Percentiles rank a stretch among this genome's conserved stretches.
These are phyloP conservation scores for Bedellia somnulentella DNA, from an alignment of 2,888 invertebrate species.

Conservation along the genomic window DNA sequence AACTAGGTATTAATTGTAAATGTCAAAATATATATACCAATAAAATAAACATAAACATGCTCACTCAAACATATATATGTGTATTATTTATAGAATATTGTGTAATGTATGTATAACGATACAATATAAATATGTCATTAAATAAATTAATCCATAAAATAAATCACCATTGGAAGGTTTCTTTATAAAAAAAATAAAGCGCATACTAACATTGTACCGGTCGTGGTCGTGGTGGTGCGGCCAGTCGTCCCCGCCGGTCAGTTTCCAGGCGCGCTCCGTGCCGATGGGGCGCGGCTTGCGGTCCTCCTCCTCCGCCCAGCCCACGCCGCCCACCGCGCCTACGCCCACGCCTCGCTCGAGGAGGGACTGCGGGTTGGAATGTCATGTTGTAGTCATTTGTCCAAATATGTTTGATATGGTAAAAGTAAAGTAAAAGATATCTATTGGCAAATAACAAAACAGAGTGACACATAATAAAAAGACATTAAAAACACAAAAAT, in stretches of 20 bases:
- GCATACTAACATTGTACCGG: conserved; percentile 44
- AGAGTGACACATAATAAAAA: not conserved
- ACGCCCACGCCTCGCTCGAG: conserved; percentile 37
- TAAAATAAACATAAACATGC: no score
- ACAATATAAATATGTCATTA: no score
- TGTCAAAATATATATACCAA: no score
- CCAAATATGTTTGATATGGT: no score
- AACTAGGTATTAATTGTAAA: no score
- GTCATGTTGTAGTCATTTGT: not conserved
- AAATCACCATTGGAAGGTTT: no score
- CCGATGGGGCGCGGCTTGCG: conserved; percentile 78
- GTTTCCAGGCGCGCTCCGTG: conserved; percentile 78
- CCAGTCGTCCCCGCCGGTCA: conserved; percentile 43
- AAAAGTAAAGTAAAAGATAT: not conserved
- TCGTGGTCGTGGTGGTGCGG: conserved; percentile 28
- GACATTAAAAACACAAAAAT: not conserved
- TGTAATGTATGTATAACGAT: no score
- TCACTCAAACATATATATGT: no score
- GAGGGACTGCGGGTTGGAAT: conserved; percentile 23
- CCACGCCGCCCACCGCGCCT: conserved; percentile 9
- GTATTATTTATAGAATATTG: no score
- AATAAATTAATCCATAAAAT: no score
- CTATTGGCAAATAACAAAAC: not conserved
- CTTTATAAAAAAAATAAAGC: no score
- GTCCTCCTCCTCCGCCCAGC: conserved; percentile 46